These are phyloP conservation scores for Trichonephila clavata DNA, from an alignment of 1,140 invertebrate genomes.

Conservation along the genomic window DNA sequence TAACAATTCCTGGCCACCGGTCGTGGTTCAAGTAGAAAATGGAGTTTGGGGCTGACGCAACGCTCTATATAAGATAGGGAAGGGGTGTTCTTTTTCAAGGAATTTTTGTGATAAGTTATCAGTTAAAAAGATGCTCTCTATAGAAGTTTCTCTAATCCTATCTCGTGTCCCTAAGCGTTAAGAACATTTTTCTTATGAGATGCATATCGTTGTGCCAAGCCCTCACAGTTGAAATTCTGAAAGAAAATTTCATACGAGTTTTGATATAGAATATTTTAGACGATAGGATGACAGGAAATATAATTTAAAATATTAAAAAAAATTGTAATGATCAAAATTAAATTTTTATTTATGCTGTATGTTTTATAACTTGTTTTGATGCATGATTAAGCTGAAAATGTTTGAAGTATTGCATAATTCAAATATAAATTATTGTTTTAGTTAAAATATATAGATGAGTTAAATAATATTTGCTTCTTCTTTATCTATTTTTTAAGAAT, in stretches of 20 bases:
- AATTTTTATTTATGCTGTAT: no score
- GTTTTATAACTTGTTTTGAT: no score
- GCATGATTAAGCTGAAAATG: no score
- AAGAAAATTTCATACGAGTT: neutral
- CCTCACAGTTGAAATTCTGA: neutral
- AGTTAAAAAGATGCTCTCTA: neutral
- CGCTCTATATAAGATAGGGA: neutral
- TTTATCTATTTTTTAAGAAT: no score
- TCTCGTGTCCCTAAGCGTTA: neutral
- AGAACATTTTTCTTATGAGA: neutral
- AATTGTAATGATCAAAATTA: no score
- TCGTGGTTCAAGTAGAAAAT: slow-evolving; percentile 19
- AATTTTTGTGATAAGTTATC: slow-evolving; percentile 5
- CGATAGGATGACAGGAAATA: no score
- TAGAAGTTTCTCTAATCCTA: neutral
- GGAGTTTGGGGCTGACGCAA: slow-evolving; percentile 10
- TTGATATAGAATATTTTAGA: no score
- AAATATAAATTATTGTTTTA: no score
- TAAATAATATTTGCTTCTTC: no score
- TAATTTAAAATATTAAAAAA: no score
- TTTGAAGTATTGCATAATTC: no score
- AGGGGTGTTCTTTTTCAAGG: neutral
- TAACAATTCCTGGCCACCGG: neutral
- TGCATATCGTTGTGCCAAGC: neutral
- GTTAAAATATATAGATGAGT: no score